Evolutionary conservation across 1,140 invertebrate genomes (phyloP).

Genomic region (Bombus superbus): DNA sequence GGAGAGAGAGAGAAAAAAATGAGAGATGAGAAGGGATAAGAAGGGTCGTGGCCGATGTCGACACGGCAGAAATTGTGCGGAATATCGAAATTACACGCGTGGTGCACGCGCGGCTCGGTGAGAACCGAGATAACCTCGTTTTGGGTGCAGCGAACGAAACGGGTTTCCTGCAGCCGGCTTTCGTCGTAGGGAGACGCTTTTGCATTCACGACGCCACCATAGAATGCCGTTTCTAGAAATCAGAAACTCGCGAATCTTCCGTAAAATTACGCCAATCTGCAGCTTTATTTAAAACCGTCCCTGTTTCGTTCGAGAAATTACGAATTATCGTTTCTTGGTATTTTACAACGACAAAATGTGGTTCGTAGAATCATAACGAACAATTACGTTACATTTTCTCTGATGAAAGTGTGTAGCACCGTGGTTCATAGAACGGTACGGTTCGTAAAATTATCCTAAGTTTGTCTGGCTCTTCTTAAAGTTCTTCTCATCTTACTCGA

Average conservation of each 20-base stretch:
- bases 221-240: background rate
- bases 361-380: too few species aligned
- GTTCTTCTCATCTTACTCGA: too few species aligned
- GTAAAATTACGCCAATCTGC: background rate
- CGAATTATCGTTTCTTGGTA: background rate
- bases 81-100: conserved; percentile 45
- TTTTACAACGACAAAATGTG: background rate
- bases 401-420: too few species aligned
- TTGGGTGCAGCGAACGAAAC: conserved; percentile 31
- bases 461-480: too few species aligned
- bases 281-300: background rate
- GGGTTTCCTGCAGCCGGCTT: conserved; percentile 45
- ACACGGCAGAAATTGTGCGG: conserved; percentile 22
- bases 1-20: background rate
- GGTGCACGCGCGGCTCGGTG: conserved; percentile 16
- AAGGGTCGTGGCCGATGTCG: conserved; percentile 3
- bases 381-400: too few species aligned
- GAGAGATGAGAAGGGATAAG: conserved; percentile 6
- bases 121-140: conserved; percentile 44
- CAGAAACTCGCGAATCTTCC: background rate
- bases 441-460: too few species aligned
- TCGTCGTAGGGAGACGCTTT: conserved; percentile 26
- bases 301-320: background rate
- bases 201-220: background rate
- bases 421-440: too few species aligned